Evolutionary conservation across 2,888 invertebrate genomes (phyloP).

Genomic region (Chorisops tibialis): DNA sequence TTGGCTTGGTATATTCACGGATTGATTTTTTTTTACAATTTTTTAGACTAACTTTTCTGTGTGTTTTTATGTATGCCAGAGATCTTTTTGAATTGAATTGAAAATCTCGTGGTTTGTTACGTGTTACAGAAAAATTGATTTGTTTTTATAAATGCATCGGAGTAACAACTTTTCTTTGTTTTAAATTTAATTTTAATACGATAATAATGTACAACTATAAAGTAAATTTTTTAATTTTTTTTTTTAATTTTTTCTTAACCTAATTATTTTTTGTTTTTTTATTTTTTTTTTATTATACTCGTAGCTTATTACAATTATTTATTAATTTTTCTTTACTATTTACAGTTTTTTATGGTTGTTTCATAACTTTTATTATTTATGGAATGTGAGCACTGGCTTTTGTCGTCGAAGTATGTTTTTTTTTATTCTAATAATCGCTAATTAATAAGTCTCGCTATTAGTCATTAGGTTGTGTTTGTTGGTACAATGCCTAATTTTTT

Average conservation of each 20-base stretch:
- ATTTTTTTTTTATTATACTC: not conserved
- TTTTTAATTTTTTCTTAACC: not conserved
- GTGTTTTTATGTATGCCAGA: not conserved
- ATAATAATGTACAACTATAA: not conserved
- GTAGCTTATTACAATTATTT: not conserved
- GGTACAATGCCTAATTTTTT: too few relatives aligned
- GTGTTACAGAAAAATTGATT: not conserved
- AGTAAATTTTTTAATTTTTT: not conserved
- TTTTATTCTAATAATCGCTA: not conserved
- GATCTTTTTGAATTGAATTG: not conserved
- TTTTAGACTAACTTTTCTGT: not conserved
- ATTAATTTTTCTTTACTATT: not conserved
- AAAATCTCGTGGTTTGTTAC: too few relatives aligned
- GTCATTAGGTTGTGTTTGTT: too few relatives aligned
- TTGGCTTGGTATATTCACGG: too few relatives aligned
- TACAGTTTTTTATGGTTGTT: not conserved
- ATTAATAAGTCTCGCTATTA: too few relatives aligned
- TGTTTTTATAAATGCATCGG: not conserved
- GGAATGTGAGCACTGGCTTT: slow-evolving; percentile 25
- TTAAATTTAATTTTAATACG: not conserved
- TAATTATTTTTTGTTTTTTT: not conserved
- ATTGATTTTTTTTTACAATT: not conserved
- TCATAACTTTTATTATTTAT: not conserved
- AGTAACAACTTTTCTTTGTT: not conserved
- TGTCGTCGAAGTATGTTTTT: slow-evolving; percentile 7